phyloP scores from a whole-genome alignment of 2,797 vertebrate genomes.

The Aeoliscus strigatus region DNA sequence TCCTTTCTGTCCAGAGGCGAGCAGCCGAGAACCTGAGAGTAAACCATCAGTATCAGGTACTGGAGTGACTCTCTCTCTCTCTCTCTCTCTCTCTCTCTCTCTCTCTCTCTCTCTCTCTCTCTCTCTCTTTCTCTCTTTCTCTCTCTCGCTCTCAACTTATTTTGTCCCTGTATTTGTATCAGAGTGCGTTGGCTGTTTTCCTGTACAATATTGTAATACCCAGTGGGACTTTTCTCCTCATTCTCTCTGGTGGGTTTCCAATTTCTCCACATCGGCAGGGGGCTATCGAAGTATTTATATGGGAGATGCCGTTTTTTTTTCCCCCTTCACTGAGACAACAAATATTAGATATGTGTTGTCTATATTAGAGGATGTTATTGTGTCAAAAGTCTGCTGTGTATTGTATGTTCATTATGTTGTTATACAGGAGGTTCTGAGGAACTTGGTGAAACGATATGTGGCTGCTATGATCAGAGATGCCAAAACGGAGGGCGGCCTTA shows the following conservation, averaged over 20 bases:
- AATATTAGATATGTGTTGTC: background rate
- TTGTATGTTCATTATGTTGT: no score
- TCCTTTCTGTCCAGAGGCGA: slow-evolving; percentile 78
- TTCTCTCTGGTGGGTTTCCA: slow-evolving; percentile 10
- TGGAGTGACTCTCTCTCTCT: no score
- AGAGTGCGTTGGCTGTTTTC: no score
- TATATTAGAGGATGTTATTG: no score
- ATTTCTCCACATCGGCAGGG: slow-evolving; percentile 17
- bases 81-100: no score
- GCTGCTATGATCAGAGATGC: slow-evolving; percentile 96
- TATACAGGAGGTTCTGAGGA: slow-evolving; percentile 94
- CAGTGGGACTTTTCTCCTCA: slow-evolving; percentile 18
- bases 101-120: no score
- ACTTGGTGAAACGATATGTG: slow-evolving; percentile 92
- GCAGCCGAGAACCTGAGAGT: slow-evolving; percentile 87
- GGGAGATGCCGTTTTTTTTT: slow-evolving; percentile 10
- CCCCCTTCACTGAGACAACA: no score
- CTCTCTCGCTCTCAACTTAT: no score
- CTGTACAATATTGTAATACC: no score
- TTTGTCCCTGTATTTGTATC: no score
- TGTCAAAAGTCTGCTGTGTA: background rate
- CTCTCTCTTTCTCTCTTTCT: no score
- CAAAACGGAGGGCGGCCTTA: slow-evolving; percentile 91
- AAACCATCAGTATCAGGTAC: slow-evolving; percentile 93
- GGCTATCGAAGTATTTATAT: slow-evolving; percentile 9